Conservation (phyloP, 2,888 invertebrate species). For the Notodonta ziczac region DNA sequence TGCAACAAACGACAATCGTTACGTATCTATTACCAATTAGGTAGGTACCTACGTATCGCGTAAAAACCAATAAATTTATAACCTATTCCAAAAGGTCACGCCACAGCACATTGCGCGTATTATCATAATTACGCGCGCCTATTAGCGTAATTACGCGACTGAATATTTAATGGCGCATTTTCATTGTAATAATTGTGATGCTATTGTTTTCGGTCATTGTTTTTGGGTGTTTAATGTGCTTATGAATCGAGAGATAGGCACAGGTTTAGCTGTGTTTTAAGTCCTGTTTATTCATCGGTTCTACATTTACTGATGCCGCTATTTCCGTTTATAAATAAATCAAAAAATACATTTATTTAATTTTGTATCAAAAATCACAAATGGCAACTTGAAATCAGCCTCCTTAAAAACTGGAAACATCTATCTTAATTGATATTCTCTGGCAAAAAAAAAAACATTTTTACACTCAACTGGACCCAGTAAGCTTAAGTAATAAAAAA, state of each 20-base stretch:
- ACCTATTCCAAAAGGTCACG: constrained; percentile 1
- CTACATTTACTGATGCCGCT: too few relatives aligned
- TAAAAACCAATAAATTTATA: constrained; percentile 2
- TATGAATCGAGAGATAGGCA: not conserved
- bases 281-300: too few relatives aligned
- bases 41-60: not conserved
- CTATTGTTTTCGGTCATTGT: not conserved
- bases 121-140: not conserved
- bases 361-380: too few relatives aligned
- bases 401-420: too few relatives aligned
- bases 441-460: too few relatives aligned
- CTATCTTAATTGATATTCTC: too few relatives aligned
- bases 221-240: not conserved
- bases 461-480: too few relatives aligned
- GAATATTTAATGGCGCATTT: constrained; percentile 3
- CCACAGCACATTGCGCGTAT: not conserved
- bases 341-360: too few relatives aligned
- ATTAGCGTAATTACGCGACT: constrained; percentile 1
- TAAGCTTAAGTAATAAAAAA: not conserved
- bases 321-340: too few relatives aligned
- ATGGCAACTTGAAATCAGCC: too few relatives aligned
- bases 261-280: too few relatives aligned
- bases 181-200: not conserved
- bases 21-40: not conserved
- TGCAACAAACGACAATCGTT: not conserved